Evolutionary conservation across 2,113 vertebrate genomes (phyloP), one percentile per base, ranked within the genome.

Genomic region (Thomomys bottae): DNA sequence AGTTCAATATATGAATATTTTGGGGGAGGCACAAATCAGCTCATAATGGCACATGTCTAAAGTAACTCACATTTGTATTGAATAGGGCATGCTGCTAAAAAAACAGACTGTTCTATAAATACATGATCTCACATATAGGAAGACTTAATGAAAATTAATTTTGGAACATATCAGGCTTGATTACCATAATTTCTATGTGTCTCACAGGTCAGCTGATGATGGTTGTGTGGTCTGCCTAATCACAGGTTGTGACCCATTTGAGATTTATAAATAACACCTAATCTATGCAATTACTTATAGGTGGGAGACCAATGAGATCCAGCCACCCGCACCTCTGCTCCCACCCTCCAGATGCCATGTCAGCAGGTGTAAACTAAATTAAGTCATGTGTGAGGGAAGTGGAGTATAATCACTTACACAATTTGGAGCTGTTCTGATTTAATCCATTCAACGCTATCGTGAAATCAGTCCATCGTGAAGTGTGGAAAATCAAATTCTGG

Each of bases 131-230:
- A 26, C 63, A 73, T 78, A 76, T 36, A 68, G 61, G 38, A 45
- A 90, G 61, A 83, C 38, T 88, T 86, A 89, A 93, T 96, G 76
- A 92, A 94, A 92, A 95, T 91, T 94, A 90, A 93, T 94, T 93
- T 92, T 15, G n/a, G 72, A 83, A 94, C 84, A 90, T 83, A 64
- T 66, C 23, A 86, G 86, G n/a, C 89, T 87, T 70, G 87, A 95
- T 88, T 72, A 38, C 15, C 34, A 4, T 84, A 86, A 90, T 94
- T 93, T 95, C 81, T 84, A 94, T 72, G 84, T 70, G 36, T 93
- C 77, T 57, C 26, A 23, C 45, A 87, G 68, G 81, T 68, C 93
- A 76, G 45, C 40, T 84, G 68, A 80, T 77, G 86, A 57, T 40
- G 72, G 64, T 32, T 90, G 11, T 49, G 59, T 88, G 88, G 66